Conservation (phyloP, 2,113 vertebrate genomes). For the Oryzias woworae region DNA sequence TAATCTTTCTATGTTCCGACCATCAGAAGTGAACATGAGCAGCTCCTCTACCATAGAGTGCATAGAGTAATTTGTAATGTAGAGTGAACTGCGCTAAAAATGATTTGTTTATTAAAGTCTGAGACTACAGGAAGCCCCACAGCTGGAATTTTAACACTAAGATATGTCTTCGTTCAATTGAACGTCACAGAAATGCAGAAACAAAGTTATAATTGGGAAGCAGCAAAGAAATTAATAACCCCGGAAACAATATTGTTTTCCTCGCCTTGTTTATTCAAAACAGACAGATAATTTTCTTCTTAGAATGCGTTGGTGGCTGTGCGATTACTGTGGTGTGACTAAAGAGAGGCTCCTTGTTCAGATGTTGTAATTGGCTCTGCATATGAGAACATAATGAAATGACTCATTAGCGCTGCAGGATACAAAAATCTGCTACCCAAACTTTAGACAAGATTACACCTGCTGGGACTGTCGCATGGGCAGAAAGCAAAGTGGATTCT, state of each 20-base stretch:
- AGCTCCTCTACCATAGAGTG: too few relatives aligned
- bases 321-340: conserved; percentile 17
- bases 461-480: conserved; percentile 1
- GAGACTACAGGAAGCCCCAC: neutral
- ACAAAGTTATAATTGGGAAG: conserved; percentile 15
- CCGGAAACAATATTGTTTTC: conserved; percentile 14
- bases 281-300: conserved; percentile 20
- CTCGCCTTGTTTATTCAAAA: conserved; percentile 19
- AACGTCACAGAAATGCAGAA: conserved; percentile 14
- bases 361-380: conserved; percentile 18
- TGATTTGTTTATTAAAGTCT: neutral
- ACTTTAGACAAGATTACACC: neutral
- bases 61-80: too few relatives aligned
- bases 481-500: neutral
- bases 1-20: too few relatives aligned
- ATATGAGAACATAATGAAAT: conserved; percentile 23
- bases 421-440: neutral
- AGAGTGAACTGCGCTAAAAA: too few relatives aligned
- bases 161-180: conserved; percentile 13
- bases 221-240: conserved; percentile 16
- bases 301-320: conserved; percentile 25
- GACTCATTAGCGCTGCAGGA: conserved; percentile 9
- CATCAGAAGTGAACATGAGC: too few relatives aligned
- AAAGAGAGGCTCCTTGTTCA: conserved; percentile 10
- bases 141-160: neutral